These are phyloP conservation scores for Paedocypris micromegethes DNA, from an alignment of 2,797 vertebrate genomes.

Conservation along the genomic window DNA sequence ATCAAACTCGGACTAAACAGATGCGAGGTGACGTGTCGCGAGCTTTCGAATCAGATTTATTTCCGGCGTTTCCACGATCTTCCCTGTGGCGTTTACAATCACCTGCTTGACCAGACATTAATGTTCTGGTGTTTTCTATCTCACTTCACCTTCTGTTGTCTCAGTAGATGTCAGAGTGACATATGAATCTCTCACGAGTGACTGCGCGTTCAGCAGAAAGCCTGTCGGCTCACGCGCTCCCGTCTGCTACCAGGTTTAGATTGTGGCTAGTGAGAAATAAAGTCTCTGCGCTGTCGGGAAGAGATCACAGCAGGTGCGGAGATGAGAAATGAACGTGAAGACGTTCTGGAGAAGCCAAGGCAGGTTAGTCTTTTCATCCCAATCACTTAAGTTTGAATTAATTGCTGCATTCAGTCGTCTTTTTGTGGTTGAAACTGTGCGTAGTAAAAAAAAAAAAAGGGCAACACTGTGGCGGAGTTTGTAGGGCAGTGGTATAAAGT, in stretches of 20 bases:
- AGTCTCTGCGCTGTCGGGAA: background rate
- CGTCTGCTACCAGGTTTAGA: slow-evolving; percentile 10
- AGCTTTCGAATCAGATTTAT: background rate
- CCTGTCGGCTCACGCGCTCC: background rate
- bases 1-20: too few species aligned
- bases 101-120: slow-evolving; percentile 20
- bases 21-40: too few species aligned
- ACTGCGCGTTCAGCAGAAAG: slow-evolving; percentile 22
- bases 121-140: slow-evolving; percentile 23
- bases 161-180: slow-evolving; percentile 22
- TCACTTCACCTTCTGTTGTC: slow-evolving; percentile 22
- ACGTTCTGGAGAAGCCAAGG: too few species aligned
- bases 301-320: background rate
- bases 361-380: too few species aligned
- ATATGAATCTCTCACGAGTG: slow-evolving; percentile 11
- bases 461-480: too few species aligned
- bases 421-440: too few species aligned
- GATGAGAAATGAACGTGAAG: too few species aligned
- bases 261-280: slow-evolving; percentile 3
- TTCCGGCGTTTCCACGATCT: background rate
- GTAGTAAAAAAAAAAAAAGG: too few species aligned
- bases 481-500: too few species aligned
- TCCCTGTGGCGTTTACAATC: slow-evolving; percentile 22
- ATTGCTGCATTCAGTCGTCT: too few species aligned
- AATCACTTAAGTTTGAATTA: too few species aligned